Conservation (phyloP, 2,888 invertebrate genomes). For the Celastrina argiolus region DNA sequence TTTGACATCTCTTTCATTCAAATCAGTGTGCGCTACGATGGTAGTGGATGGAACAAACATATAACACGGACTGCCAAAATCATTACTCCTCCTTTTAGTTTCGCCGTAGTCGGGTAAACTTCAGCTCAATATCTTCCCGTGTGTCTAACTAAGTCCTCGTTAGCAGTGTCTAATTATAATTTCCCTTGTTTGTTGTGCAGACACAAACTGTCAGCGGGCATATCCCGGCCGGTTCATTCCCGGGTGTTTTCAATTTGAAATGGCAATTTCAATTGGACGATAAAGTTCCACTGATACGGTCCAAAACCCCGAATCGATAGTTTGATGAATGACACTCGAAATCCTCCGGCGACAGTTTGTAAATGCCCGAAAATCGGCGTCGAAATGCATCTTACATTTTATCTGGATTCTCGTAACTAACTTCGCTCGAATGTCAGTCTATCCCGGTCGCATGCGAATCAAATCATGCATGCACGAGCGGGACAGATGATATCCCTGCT, state of each 20-base stretch:
- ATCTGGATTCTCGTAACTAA: too few species aligned
- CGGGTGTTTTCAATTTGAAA: neutral
- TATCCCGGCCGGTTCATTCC: neutral
- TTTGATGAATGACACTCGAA: neutral
- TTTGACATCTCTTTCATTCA: too few species aligned
- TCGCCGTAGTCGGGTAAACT: too few species aligned
- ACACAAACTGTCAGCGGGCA: neutral
- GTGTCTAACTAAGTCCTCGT: neutral
- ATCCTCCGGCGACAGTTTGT: neutral
- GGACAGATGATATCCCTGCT: too few species aligned
- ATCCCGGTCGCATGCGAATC: too few species aligned
- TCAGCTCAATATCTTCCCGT: neutral
- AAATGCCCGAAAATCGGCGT: neutral
- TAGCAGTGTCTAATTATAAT: conserved; percentile 3
- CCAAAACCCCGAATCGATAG: neutral
- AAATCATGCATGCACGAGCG: too few species aligned
- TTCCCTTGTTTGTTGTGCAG: neutral
- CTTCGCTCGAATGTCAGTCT: too few species aligned
- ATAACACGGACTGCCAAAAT: too few species aligned
- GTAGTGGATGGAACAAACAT: too few species aligned
- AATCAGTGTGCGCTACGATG: too few species aligned
- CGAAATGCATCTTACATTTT: neutral
- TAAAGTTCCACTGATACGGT: neutral
- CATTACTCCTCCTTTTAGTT: too few species aligned
- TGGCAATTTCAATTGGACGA: neutral